phyloP scores from a whole-genome alignment of 2,888 invertebrate species.

The Meiosimyza platycephala region DNA sequence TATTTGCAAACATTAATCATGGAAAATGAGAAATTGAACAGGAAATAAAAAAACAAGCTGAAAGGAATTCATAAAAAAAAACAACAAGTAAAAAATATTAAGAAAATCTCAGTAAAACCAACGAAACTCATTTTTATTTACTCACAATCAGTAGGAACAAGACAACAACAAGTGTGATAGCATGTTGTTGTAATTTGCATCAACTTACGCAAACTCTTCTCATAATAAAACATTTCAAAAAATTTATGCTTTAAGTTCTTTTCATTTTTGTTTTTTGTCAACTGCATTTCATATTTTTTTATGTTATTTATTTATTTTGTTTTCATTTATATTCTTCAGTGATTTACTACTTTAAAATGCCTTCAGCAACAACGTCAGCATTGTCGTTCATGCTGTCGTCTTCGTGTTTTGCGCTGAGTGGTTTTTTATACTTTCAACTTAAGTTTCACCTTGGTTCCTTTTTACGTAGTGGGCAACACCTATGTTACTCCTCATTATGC shows the following conservation, averaged over 20 bases:
- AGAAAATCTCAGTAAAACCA: conserved; percentile 43
- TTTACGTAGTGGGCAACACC: no score
- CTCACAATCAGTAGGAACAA: conserved; percentile 4
- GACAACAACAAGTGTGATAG: background rate
- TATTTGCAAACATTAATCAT: conserved; percentile 47
- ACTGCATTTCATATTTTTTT: conserved; percentile 12
- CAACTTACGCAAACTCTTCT: background rate
- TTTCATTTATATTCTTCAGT: background rate
- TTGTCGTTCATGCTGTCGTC: conserved; percentile 1
- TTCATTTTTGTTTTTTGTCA: background rate
- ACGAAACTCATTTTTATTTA: conserved; percentile 42
- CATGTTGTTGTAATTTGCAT: conserved; percentile 13
- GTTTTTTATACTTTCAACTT: background rate
- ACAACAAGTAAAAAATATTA: conserved; percentile 26
- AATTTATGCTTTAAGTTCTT: no score
- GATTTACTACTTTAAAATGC: background rate
- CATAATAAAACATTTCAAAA: background rate
- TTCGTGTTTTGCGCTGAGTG: background rate
- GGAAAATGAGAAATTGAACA: conserved; percentile 36
- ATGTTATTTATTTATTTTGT: background rate
- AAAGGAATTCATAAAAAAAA: conserved; percentile 26
- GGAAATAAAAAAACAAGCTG: conserved; percentile 39
- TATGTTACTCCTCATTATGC: no score
- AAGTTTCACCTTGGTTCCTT: background rate
- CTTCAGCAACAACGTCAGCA: conserved; percentile 1